Evolutionary conservation across 2,113 vertebrate species (phyloP), one percentile per base, ranked within the genome.

Genomic region (Empidonax alnorum): DNA sequence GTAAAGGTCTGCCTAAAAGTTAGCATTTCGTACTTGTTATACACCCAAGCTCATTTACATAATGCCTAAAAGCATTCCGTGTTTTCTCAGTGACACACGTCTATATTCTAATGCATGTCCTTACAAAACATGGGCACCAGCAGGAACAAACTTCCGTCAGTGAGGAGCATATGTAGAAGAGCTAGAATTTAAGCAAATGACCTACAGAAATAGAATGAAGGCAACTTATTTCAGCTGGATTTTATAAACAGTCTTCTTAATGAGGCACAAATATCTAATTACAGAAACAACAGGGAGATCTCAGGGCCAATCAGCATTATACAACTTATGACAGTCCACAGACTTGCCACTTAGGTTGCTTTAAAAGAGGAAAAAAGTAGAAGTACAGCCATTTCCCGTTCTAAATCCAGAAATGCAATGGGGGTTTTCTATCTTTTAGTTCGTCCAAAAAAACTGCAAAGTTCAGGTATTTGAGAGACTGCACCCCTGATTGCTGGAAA

Each of bases 21-120:
- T 25, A 46, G 27, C n/a, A 23, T 78, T 82, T 92, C 31, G 18
- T 59, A 75, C 19, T 71, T 47, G 33, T 62, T 55, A 41, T 20
- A 49, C n/a, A 84, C 37, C 44, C 0, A 1, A 58, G 19, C 33
- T 93, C 76, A 62, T 63, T 74, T 72, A 81, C 53, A 77, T 31
- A 74, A 53, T 3, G 33, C n/a, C 50, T 74, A 61, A 89, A 94
- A 79, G 18, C 39, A 84, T 12, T 35, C 28, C 35, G 22, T 58
- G 66, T 46, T 50, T 72, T 66, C 78, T 59, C 81, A 82, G 62
- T 9, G 62, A 66, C 59, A 89, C 41, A 23, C 0, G 2, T 2
- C 0, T 47, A n/a, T 8, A 42, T n/a, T 44, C 24, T 24, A 87
- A 61, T 14, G 49, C 2, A 3, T 2, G 4, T 6, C 41, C 28